These are phyloP conservation scores for Tribolium freemani DNA, from an alignment of 2,888 invertebrate genomes.

Conservation along the genomic window DNA sequence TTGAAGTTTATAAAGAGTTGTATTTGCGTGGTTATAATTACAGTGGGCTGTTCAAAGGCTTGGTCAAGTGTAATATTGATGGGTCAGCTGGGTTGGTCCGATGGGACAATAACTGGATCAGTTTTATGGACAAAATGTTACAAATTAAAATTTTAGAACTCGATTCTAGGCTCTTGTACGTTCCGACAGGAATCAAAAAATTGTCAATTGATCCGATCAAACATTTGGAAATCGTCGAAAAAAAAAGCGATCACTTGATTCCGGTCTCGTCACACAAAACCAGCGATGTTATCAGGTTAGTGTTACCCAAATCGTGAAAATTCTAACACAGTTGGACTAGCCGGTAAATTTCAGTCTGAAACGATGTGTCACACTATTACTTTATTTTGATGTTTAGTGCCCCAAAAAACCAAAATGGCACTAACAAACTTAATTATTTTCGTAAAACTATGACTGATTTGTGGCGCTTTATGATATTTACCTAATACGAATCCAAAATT, in stretches of 20 bases:
- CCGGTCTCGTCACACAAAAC: constrained; percentile 28
- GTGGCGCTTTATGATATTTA: no score
- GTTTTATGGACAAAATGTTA: constrained; percentile 89
- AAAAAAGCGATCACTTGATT: not conserved
- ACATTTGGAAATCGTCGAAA: constrained; percentile 57
- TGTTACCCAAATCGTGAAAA: not conserved
- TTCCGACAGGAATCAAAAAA: constrained; percentile 74
- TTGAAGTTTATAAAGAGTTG: constrained; percentile 79
- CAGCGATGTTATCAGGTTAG: constrained; percentile 23
- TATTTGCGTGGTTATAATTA: constrained; percentile 78
- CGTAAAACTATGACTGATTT: no score
- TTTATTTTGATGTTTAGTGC: no score
- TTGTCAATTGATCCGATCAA: constrained; percentile 68
- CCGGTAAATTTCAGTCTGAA: not conserved
- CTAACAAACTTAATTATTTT: no score
- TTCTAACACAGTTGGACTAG: no score
- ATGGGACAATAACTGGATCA: constrained; percentile 78
- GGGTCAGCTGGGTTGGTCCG: constrained; percentile 58
- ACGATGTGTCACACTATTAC: not conserved
- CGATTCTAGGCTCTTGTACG: constrained; percentile 71
- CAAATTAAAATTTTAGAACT: constrained; percentile 79
- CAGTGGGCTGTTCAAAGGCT: constrained; percentile 54
- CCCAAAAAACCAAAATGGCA: no score
- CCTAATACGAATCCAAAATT: no score
- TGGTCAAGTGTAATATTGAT: constrained; percentile 51